These are phyloP conservation scores for Octonoba sinensis DNA, from an alignment of 2,888 invertebrate genomes.

Conservation along the genomic window DNA sequence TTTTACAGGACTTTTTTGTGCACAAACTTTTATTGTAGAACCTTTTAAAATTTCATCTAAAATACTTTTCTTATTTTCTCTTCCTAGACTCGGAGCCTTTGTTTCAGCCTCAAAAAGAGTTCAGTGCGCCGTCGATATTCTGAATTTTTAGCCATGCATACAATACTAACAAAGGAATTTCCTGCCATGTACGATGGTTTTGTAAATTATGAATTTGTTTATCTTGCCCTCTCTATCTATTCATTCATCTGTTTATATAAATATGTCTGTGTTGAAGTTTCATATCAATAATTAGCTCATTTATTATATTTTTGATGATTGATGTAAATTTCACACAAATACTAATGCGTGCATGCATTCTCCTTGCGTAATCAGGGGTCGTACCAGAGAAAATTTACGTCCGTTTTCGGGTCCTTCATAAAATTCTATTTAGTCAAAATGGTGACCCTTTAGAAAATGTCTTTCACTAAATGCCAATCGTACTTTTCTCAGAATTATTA, in stretches of 20 bases:
- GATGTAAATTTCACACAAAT: too few species aligned
- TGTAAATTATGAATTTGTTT: neutral
- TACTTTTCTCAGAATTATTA: too few species aligned
- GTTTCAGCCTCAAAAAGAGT: slow-evolving; percentile 29
- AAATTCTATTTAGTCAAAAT: too few species aligned
- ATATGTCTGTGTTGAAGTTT: neutral
- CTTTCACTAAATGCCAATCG: too few species aligned
- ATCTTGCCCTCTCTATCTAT: neutral
- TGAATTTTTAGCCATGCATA: slow-evolving; percentile 21
- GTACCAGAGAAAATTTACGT: too few species aligned
- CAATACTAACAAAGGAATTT: slow-evolving; percentile 34
- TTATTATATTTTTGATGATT: too few species aligned
- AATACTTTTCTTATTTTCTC: neutral
- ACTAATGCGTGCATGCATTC: too few species aligned
- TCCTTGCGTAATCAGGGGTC: too few species aligned
- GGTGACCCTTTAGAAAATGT: too few species aligned
- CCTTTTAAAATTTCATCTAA: neutral
- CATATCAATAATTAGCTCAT: neutral
- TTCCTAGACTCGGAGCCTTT: slow-evolving; percentile 33
- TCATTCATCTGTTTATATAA: neutral
- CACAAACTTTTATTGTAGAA: neutral
- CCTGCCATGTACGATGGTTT: slow-evolving; percentile 12
- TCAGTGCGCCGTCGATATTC: slow-evolving; percentile 29
- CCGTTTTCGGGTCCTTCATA: too few species aligned
- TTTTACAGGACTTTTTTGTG: neutral